Conservation (phyloP, 2,113 vertebrate species). For the Rhinolophus sinicus region DNA sequence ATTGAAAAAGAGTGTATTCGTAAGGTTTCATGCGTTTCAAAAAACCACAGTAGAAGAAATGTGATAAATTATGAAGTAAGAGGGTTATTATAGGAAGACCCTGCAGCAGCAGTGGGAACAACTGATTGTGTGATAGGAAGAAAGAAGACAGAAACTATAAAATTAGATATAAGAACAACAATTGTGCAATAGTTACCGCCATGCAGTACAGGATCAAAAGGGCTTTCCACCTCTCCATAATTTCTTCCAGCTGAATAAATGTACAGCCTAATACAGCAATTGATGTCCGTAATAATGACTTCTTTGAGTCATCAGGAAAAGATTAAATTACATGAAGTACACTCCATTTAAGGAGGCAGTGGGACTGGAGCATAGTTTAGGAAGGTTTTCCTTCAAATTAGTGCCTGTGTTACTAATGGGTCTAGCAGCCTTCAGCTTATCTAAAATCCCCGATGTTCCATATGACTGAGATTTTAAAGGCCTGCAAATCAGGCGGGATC, state of each 20-base stretch:
- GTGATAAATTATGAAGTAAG: neutral
- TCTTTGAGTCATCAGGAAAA: constrained; percentile 47
- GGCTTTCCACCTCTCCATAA: neutral
- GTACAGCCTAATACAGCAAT: neutral
- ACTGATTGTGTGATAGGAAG: neutral
- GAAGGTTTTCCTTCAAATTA: constrained; percentile 2
- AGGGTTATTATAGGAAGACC: neutral
- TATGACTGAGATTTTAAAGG: neutral
- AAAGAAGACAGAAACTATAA: constrained; percentile 6
- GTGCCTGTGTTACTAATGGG: neutral
- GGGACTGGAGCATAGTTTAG: neutral
- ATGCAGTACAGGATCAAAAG: neutral
- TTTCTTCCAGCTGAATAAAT: constrained; percentile 28
- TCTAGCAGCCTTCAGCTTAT: neutral
- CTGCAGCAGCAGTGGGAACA: neutral
- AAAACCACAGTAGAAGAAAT: neutral
- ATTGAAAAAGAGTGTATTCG: neutral
- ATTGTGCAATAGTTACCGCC: neutral
- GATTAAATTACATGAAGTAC: neutral
- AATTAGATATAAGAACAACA: neutral
- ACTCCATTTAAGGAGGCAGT: neutral
- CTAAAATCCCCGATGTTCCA: neutral
- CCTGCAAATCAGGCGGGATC: neutral
- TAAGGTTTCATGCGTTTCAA: constrained; percentile 16
- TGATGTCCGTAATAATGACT: neutral